Conservation (phyloP, 2,113 vertebrate species). For the Thermophis baileyi region DNA sequence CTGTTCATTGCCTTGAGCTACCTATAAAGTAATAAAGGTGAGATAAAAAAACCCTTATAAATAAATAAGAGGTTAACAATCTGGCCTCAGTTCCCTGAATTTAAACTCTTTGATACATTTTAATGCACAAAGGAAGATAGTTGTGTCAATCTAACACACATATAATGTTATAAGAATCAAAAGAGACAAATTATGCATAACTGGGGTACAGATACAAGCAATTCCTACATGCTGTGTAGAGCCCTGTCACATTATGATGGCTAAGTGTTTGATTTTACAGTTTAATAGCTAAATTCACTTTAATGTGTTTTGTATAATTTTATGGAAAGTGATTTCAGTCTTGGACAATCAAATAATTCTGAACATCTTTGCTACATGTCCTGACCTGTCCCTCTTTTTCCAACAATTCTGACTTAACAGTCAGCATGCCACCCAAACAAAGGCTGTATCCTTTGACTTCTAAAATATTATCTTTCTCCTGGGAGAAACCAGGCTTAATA, state of each 20-base stretch:
- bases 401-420: background rate
- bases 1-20: background rate
- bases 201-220: background rate
- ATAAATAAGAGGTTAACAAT: background rate
- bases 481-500: too few species aligned
- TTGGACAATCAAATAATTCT: background rate
- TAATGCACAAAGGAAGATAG: background rate
- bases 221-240: background rate
- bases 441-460: background rate
- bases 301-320: background rate
- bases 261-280: background rate
- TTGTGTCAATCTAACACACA: background rate
- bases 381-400: background rate
- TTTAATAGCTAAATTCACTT: background rate
- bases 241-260: background rate
- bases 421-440: background rate
- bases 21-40: background rate
- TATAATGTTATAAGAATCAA: background rate
- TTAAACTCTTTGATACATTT: background rate
- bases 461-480: background rate
- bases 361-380: background rate
- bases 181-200: background rate
- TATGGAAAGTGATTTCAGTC: background rate
- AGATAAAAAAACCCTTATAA: background rate
- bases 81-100: background rate